Evolutionary conservation across 1,140 invertebrate species (phyloP).

Genomic region (Charaxes varanes): DNA sequence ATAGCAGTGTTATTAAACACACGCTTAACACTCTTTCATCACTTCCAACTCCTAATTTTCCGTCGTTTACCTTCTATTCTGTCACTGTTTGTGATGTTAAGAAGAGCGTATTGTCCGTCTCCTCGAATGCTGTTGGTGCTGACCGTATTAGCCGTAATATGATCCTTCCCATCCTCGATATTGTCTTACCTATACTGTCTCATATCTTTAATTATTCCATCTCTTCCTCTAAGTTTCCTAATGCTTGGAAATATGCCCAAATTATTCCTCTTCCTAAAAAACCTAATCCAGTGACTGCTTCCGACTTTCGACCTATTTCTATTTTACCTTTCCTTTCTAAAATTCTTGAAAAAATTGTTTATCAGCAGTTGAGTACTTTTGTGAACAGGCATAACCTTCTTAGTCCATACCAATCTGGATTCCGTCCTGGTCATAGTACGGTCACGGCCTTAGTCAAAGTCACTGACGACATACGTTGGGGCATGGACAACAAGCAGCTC

Average conservation of each 20-base stretch:
- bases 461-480: slow-evolving; percentile 5
- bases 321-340: slow-evolving; percentile 7
- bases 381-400: not conserved
- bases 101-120: too few species aligned
- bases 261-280: slow-evolving; percentile 12
- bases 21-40: too few species aligned
- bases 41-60: too few species aligned
- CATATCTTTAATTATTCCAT: slow-evolving; percentile 9
- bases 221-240: slow-evolving; percentile 1
- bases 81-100: too few species aligned
- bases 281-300: slow-evolving; percentile 1
- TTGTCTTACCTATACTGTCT: slow-evolving; percentile 1
- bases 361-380: not conserved
- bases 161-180: slow-evolving; percentile 10
- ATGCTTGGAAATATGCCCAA: slow-evolving; percentile 5
- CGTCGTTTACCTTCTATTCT: too few species aligned
- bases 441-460: too few species aligned
- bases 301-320: too few species aligned
- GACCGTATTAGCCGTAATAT: too few species aligned
- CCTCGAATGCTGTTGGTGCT: too few species aligned
- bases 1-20: too few species aligned
- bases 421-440: slow-evolving; percentile 1
- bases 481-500: slow-evolving; percentile 4
- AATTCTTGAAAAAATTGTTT: slow-evolving; percentile 3
- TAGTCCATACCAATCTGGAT: slow-evolving; percentile 5